Evolutionary conservation across 2,888 invertebrate species (phyloP).

Genomic region (Lasioglossum malachurum): DNA sequence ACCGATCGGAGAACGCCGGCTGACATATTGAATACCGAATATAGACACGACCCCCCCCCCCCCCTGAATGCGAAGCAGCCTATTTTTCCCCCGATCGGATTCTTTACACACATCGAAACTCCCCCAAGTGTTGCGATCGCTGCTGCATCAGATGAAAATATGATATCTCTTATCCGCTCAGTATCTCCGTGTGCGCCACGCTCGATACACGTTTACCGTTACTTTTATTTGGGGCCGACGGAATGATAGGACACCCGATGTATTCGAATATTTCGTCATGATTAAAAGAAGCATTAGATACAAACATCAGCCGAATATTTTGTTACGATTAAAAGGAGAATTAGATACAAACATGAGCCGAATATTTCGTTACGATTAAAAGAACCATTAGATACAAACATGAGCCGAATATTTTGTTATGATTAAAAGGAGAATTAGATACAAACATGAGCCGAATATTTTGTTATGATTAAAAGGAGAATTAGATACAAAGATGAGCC

Average conservation of each 20-base stretch:
- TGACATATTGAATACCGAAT: constrained; percentile 5
- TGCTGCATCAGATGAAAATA: background rate
- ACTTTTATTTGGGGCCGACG: background rate
- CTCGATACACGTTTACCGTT: background rate
- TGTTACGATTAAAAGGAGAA: no score
- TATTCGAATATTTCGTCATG: background rate
- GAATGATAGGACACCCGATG: no score
- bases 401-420: no score
- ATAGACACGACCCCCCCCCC: background rate
- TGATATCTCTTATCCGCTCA: background rate
- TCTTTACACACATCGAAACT: background rate
- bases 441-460: background rate
- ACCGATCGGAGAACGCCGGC: background rate
- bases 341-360: no score
- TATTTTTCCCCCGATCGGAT: background rate
- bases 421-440: no score
- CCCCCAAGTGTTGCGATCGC: background rate
- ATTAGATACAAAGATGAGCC: no score
- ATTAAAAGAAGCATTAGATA: background rate
- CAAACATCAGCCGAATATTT: no score
- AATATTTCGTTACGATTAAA: background rate
- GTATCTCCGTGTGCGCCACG: background rate
- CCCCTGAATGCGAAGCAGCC: background rate
- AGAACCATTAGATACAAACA: no score
- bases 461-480: background rate